Evolutionary conservation across 1,140 invertebrate genomes (phyloP).

Genomic region (Pseudomyrmex sp.): DNA sequence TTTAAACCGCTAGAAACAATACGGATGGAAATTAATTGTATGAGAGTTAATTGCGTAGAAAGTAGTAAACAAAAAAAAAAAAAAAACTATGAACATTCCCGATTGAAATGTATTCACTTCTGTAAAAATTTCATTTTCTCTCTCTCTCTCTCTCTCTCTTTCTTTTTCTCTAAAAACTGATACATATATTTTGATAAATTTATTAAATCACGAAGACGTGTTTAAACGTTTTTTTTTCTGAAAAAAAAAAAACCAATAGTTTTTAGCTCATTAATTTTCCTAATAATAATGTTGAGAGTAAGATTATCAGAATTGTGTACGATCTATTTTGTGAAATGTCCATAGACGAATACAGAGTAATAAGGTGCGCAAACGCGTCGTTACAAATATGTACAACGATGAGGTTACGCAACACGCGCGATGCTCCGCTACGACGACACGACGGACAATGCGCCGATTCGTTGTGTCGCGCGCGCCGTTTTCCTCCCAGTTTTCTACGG

Average conservation of each 20-base stretch:
- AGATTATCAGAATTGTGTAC: conserved; percentile 26
- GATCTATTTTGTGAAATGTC: conserved; percentile 30
- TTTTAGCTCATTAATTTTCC: too few relatives aligned
- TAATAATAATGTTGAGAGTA: too few relatives aligned
- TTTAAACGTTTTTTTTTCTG: too few relatives aligned
- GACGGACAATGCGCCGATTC: conserved; percentile 12
- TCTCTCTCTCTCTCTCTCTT: too few relatives aligned
- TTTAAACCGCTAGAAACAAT: conserved; percentile 36
- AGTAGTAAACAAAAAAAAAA: not conserved
- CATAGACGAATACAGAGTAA: conserved; percentile 19
- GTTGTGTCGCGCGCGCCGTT: not conserved
- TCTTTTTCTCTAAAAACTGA: too few relatives aligned
- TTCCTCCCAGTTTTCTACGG: conserved; percentile 19
- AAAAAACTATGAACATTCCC: not conserved
- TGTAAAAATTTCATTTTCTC: not conserved
- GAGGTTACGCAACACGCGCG: conserved; percentile 32
- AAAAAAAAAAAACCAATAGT: too few relatives aligned
- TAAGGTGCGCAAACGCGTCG: conserved; percentile 20
- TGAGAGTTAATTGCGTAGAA: not conserved
- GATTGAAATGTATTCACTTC: not conserved
- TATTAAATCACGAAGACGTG: too few relatives aligned
- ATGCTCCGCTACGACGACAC: not conserved
- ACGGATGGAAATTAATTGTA: conserved; percentile 20
- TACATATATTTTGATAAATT: too few relatives aligned
- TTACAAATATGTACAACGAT: conserved; percentile 34